Evolutionary conservation across 2,113 vertebrate genomes (phyloP).

Genomic region (Sceloporus tristichus): DNA sequence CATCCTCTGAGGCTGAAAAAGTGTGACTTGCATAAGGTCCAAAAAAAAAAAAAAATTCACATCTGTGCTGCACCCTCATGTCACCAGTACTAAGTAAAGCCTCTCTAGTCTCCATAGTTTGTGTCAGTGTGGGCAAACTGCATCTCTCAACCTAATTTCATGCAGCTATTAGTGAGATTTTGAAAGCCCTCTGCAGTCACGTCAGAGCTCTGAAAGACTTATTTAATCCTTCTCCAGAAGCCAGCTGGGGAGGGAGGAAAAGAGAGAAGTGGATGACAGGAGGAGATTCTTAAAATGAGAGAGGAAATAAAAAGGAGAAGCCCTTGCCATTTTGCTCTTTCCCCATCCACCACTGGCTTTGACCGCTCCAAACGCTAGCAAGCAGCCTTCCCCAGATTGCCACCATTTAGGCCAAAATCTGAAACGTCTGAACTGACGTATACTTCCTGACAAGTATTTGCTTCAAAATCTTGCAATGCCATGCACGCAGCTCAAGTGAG

Average conservation of each 20-base stretch:
- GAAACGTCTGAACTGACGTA: too few relatives aligned
- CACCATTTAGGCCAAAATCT: too few relatives aligned
- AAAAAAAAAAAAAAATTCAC: not conserved
- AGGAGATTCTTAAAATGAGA: too few relatives aligned
- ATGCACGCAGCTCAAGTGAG: not conserved
- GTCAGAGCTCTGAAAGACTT: not conserved
- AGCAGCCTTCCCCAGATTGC: too few relatives aligned
- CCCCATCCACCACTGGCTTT: too few relatives aligned
- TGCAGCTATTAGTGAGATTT: not conserved
- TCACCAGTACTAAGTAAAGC: not conserved
- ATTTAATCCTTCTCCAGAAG: not conserved
- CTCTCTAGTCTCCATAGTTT: not conserved
- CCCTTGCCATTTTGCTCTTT: too few relatives aligned
- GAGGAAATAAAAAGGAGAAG: too few relatives aligned
- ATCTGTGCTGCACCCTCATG: not conserved
- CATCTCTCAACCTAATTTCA: not conserved
- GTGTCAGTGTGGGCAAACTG: not conserved
- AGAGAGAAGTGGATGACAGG: not conserved
- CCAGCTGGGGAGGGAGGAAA: not conserved
- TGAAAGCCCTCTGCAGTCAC: not conserved
- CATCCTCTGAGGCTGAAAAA: too few relatives aligned
- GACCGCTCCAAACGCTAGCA: too few relatives aligned
- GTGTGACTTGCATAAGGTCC: too few relatives aligned
- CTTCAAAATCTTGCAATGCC: slow-evolving; percentile 19
- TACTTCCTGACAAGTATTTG: not conserved